phyloP scores from a whole-genome alignment of 2,888 invertebrate genomes.

The Drosophila merina region DNA sequence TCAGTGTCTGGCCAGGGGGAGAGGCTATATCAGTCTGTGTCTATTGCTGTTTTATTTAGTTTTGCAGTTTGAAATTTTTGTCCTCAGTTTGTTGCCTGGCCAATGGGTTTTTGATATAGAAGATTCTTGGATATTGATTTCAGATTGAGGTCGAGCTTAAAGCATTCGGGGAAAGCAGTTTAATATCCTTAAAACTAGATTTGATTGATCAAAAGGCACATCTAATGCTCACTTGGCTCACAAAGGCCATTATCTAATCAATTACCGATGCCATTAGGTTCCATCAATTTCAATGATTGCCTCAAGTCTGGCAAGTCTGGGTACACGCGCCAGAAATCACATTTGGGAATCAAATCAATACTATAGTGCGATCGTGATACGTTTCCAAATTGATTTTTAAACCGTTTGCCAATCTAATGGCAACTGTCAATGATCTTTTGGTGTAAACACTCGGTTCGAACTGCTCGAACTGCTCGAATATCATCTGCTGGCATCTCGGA shows the following conservation, averaged over 20 bases:
- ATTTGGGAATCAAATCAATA: slow-evolving; percentile 20
- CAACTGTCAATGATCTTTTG: slow-evolving; percentile 45
- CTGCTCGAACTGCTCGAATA: slow-evolving; percentile 2
- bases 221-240: slow-evolving; percentile 29
- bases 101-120: slow-evolving; percentile 61
- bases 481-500: slow-evolving; percentile 24
- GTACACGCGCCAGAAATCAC: slow-evolving; percentile 38
- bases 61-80: slow-evolving; percentile 37
- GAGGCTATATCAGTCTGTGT: slow-evolving; percentile 17
- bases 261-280: slow-evolving; percentile 8
- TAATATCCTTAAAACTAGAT: background rate
- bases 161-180: background rate
- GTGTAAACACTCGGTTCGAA: slow-evolving; percentile 24
- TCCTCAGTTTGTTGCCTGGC: slow-evolving; percentile 36
- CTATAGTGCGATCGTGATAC: slow-evolving; percentile 28
- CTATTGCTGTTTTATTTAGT: slow-evolving; percentile 36
- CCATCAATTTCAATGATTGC: slow-evolving; percentile 15
- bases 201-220: slow-evolving; percentile 21
- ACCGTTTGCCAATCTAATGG: slow-evolving; percentile 40
- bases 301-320: background rate
- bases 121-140: slow-evolving; percentile 59
- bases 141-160: slow-evolving; percentile 5
- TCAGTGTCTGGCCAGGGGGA: slow-evolving; percentile 38
- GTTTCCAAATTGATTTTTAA: slow-evolving; percentile 26
- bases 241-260: slow-evolving; percentile 54